A percentile compares a stretch with the other conserved stretches of the same genome.
Evolutionary conservation across 2,113 vertebrate genomes (phyloP).

Genomic region (Mesembrinibis cayennensis): DNA sequence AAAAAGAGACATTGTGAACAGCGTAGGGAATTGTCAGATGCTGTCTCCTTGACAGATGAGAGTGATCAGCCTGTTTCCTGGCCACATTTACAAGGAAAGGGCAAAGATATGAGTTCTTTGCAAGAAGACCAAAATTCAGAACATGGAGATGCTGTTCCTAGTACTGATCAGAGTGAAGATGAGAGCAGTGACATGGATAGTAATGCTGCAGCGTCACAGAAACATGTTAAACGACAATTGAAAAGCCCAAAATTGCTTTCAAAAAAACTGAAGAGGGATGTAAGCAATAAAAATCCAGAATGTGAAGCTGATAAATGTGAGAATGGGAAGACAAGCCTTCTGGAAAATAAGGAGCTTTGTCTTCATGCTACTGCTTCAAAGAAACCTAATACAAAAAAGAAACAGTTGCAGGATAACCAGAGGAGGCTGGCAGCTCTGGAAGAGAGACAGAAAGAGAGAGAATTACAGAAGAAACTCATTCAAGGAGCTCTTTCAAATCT

Average conservation of each 20-base stretch:
- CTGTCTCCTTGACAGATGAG: neutral
- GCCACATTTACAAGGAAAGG: neutral
- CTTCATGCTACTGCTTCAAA: neutral
- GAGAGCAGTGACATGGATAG: neutral
- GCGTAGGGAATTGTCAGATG: neutral
- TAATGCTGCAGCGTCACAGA: neutral
- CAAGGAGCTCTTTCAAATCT: conserved; percentile 84
- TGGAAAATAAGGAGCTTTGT: neutral
- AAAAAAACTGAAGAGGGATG: neutral
- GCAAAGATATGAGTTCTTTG: neutral
- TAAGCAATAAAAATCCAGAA: neutral
- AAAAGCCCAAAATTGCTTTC: neutral
- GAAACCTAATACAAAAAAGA: neutral
- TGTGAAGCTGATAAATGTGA: neutral
- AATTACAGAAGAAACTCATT: conserved; percentile 85
- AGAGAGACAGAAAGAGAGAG: conserved; percentile 79
- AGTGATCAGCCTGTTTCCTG: neutral
- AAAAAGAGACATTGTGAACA: neutral
- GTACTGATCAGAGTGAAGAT: neutral
- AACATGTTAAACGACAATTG: accelerated
- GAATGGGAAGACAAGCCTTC: neutral
- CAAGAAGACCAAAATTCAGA: neutral
- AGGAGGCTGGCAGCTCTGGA: conserved; percentile 88
- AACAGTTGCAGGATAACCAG: conserved; percentile 82
- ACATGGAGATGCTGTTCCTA: neutral